Conservation (phyloP, 2,888 invertebrate species). For the Pedicia rivosa region DNA sequence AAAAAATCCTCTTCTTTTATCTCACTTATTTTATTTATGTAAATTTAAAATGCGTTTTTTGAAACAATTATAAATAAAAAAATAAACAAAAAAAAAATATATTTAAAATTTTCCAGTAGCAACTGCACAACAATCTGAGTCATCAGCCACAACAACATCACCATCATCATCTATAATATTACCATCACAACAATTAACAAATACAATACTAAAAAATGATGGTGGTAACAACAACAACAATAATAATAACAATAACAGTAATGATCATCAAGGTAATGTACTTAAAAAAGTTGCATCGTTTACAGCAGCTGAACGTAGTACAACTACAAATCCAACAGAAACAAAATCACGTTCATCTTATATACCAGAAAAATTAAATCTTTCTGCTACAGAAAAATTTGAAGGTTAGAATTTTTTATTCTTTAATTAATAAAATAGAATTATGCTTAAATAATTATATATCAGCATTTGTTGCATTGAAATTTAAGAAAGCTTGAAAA, state of each 20-base stretch:
- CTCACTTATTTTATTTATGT: too few relatives aligned
- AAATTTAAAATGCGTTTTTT: too few relatives aligned
- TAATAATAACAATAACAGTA: too few relatives aligned
- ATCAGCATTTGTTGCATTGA: neutral
- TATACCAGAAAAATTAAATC: slow-evolving; percentile 74
- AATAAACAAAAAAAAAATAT: too few relatives aligned
- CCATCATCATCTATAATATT: slow-evolving; percentile 10
- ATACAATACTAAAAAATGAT: neutral
- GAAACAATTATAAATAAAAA: too few relatives aligned
- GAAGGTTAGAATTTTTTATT: slow-evolving; percentile 49
- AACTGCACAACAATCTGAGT: slow-evolving; percentile 2
- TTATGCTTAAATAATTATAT: neutral
- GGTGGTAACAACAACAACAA: too few relatives aligned
- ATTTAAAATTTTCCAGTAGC: too few relatives aligned
- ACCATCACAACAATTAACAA: too few relatives aligned
- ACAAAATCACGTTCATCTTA: slow-evolving; percentile 51
- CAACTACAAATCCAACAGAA: slow-evolving; percentile 10
- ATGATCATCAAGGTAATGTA: slow-evolving; percentile 46
- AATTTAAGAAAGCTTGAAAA: neutral
- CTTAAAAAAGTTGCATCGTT: slow-evolving; percentile 73
- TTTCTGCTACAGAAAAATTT: slow-evolving; percentile 77
- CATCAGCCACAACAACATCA: slow-evolving; percentile 10
- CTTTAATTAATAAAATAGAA: neutral
- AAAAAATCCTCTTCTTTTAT: too few relatives aligned
- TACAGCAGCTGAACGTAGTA: slow-evolving; percentile 47